phyloP scores from a whole-genome alignment of 2,888 invertebrate species.

The Xestobium rufovillosum region DNA sequence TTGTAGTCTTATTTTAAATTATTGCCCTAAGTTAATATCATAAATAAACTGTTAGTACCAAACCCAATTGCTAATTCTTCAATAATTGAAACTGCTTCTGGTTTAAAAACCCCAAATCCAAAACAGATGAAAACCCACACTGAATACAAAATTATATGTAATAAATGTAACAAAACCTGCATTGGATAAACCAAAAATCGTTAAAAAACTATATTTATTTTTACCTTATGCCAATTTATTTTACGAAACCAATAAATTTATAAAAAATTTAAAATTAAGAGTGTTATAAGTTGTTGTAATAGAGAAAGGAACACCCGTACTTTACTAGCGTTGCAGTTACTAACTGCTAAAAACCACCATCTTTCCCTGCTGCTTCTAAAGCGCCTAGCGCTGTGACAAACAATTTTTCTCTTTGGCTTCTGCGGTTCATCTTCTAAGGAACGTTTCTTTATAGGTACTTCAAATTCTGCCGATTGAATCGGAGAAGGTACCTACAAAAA shows the following conservation, averaged over 20 bases:
- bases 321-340: slow-evolving; percentile 66
- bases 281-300: slow-evolving; percentile 5
- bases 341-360: slow-evolving; percentile 91
- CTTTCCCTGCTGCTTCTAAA: slow-evolving; percentile 77
- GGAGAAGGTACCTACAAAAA: too few species aligned
- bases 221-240: too few species aligned
- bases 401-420: slow-evolving; percentile 40
- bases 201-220: slow-evolving; percentile 9
- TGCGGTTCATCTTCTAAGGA: slow-evolving; percentile 39
- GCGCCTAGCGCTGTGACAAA: slow-evolving; percentile 59
- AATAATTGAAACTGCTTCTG: too few species aligned
- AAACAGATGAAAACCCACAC: too few species aligned
- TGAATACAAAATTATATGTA: too few species aligned
- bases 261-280: slow-evolving; percentile 7
- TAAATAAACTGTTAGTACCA: too few species aligned
- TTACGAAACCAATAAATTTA: slow-evolving; percentile 10
- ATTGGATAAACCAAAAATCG: slow-evolving; percentile 2
- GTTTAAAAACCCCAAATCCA: too few species aligned
- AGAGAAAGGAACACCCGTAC: slow-evolving; percentile 36
- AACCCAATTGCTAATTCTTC: too few species aligned
- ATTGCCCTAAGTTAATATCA: too few species aligned
- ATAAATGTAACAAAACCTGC: slow-evolving; percentile 8
- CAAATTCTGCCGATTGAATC: too few species aligned
- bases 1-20: too few species aligned
- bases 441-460: slow-evolving; percentile 30